Evolutionary conservation across 2,797 vertebrate species (phyloP).

Genomic region (Sciaenops ocellatus): DNA sequence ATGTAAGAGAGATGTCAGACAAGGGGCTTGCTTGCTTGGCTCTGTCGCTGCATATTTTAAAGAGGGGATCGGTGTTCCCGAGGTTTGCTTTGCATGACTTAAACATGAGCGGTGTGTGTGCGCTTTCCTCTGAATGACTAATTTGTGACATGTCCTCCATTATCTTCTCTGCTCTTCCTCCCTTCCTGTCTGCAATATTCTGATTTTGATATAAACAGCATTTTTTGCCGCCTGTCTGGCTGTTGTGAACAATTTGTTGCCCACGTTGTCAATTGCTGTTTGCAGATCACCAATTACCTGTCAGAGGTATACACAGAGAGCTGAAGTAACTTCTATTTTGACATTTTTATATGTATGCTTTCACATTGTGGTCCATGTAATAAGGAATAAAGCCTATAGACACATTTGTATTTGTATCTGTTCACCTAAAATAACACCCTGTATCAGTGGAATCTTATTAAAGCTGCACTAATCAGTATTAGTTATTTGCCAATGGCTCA

Average conservation of each 20-base stretch:
- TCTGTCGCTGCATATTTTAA: conserved; percentile 59
- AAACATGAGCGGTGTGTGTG: conserved; percentile 51
- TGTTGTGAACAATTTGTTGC: not conserved
- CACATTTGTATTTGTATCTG: not conserved
- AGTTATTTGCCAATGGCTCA: not conserved
- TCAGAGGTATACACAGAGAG: not conserved
- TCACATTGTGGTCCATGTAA: not conserved
- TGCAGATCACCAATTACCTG: conserved; percentile 1
- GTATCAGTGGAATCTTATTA: not conserved
- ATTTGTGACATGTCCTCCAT: conserved; percentile 36
- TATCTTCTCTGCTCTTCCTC: conserved; percentile 32
- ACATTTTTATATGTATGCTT: not conserved
- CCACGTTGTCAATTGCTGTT: not conserved
- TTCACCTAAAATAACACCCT: not conserved
- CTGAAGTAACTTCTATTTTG: not conserved
- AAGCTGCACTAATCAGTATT: not conserved
- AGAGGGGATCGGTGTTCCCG: conserved; percentile 35
- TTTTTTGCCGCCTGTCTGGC: conserved; percentile 7
- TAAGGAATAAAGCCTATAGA: not conserved
- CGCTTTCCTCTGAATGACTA: conserved; percentile 17
- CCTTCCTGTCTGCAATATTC: conserved; percentile 1
- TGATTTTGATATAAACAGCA: conserved; percentile 28
- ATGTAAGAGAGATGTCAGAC: conserved; percentile 54
- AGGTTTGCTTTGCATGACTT: conserved; percentile 63
- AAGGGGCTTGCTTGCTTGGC: conserved; percentile 35